A percentile compares a stretch with the other conserved stretches of the same genome.
phyloP scores from a whole-genome alignment of 2,113 vertebrate species.

The Triplophysa siluroides region DNA sequence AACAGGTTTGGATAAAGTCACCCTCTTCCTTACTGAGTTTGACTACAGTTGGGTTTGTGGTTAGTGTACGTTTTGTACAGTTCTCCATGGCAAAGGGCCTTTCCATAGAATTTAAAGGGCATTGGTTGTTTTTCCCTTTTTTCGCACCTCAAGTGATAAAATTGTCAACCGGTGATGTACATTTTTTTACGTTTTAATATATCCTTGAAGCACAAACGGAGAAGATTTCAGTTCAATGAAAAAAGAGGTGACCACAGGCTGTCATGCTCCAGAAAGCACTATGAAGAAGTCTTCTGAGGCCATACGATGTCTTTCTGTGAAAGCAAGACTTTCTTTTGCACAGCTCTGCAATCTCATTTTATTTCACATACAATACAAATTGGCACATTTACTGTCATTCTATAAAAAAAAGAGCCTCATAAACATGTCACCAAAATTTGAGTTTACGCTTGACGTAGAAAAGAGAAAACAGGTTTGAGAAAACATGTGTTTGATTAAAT shows the following conservation, averaged over 20 bases:
- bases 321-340: no score
- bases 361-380: no score
- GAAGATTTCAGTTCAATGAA: not conserved
- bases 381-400: no score
- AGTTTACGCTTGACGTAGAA: not conserved
- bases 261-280: not conserved
- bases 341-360: no score
- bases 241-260: not conserved
- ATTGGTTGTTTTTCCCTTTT: not conserved
- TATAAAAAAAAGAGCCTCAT: no score
- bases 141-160: slow-evolving; percentile 48
- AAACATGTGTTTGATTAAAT: not conserved
- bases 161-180: slow-evolving; percentile 47
- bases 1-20: slow-evolving; percentile 30
- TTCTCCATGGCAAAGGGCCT: not conserved
- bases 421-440: no score
- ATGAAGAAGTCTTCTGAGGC: not conserved
- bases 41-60: not conserved
- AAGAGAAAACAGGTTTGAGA: not conserved
- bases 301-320: not conserved
- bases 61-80: not conserved
- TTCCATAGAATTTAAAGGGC: not conserved
- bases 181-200: no score
- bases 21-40: not conserved
- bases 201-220: not conserved